These are phyloP conservation scores for Sminthurinus aureus DNA, from an alignment of 2,888 invertebrate species.

Conservation along the genomic window DNA sequence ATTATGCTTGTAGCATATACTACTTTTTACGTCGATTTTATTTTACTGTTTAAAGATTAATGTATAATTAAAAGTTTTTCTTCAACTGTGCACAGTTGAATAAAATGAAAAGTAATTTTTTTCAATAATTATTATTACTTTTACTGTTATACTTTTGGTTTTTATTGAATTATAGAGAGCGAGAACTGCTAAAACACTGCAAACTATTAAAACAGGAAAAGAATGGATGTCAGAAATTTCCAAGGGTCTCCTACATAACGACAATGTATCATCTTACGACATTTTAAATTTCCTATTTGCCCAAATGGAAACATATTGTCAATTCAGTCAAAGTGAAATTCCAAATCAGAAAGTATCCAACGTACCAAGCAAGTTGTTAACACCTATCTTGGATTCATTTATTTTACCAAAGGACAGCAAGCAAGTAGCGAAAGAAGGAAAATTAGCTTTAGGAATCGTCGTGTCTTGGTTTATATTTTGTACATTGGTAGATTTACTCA, in stretches of 20 bases:
- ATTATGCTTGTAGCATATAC: no score
- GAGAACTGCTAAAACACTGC: conserved; percentile 19
- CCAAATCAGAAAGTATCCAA: not conserved
- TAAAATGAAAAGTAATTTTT: no score
- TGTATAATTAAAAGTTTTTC: no score
- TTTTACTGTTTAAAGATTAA: no score
- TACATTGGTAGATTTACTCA: conserved; percentile 15
- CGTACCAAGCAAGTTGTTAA: conserved; percentile 11
- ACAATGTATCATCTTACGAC: not conserved
- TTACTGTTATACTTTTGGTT: not conserved
- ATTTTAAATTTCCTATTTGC: conserved; percentile 9
- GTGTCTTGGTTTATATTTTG: conserved; percentile 21
- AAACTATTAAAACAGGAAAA: conserved; percentile 29
- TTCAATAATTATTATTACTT: no score
- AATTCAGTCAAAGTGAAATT: not conserved
- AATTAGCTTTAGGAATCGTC: not conserved
- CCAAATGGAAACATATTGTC: not conserved
- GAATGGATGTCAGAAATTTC: conserved; percentile 34
- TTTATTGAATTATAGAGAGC: conserved; percentile 33
- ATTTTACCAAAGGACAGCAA: conserved; percentile 23
- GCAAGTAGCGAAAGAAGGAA: conserved; percentile 13
- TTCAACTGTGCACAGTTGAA: no score
- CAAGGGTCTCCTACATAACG: conserved; percentile 23
- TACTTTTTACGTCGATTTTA: no score
- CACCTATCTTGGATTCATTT: not conserved